These are phyloP conservation scores for Lamellibrachia satsuma DNA, from an alignment of 2,888 invertebrate species.

Conservation along the genomic window DNA sequence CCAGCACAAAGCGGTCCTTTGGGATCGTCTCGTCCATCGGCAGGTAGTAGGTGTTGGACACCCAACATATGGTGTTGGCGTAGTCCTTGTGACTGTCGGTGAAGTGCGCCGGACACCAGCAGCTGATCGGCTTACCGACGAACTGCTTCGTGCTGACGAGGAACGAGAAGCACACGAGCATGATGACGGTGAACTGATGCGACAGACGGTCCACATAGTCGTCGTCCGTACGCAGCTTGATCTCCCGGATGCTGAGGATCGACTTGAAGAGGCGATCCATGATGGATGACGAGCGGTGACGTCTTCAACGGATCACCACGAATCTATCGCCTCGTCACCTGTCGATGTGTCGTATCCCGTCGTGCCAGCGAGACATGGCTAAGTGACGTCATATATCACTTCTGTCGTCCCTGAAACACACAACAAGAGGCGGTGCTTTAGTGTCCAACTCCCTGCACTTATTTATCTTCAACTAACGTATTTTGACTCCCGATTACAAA, in stretches of 20 bases:
- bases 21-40: slow-evolving; percentile 42
- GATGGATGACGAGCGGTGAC: slow-evolving; percentile 22
- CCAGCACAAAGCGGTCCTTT: slow-evolving; percentile 28
- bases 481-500: background rate
- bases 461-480: background rate
- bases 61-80: slow-evolving; percentile 47
- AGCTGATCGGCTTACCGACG: slow-evolving; percentile 44
- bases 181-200: slow-evolving; percentile 44
- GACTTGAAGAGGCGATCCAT: slow-evolving; percentile 48
- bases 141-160: slow-evolving; percentile 47
- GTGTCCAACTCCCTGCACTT: background rate
- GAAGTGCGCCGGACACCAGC: slow-evolving; percentile 47
- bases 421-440: background rate
- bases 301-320: slow-evolving; percentile 3
- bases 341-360: background rate
- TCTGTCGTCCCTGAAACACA: background rate
- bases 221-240: slow-evolving; percentile 46
- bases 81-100: slow-evolving; percentile 45
- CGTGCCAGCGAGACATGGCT: background rate
- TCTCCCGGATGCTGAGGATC: slow-evolving; percentile 42
- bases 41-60: slow-evolving; percentile 47
- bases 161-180: slow-evolving; percentile 45
- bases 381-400: background rate
- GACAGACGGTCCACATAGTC: slow-evolving; percentile 46
- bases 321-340: background rate